Evolutionary conservation across 1,140 invertebrate species (phyloP).

Genomic region (Drosophila erecta): DNA sequence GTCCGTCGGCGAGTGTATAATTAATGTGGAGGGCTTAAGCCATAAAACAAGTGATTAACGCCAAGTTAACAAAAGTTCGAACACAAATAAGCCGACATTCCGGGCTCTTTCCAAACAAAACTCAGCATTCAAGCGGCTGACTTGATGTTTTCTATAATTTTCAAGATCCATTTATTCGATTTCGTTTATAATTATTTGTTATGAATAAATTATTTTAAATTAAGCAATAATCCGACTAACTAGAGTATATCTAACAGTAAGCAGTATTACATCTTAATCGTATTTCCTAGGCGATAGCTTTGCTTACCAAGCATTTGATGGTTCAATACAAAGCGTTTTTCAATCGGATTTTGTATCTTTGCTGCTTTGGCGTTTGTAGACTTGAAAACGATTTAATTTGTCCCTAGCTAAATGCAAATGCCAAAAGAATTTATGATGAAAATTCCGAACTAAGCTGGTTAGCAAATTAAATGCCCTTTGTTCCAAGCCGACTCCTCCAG

Average conservation of each 20-base stretch:
- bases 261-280: constrained; percentile 68
- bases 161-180: constrained; percentile 58
- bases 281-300: constrained; percentile 58
- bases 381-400: constrained; percentile 63
- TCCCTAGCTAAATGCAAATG: constrained; percentile 58
- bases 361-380: constrained; percentile 32
- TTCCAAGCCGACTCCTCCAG: constrained; percentile 50
- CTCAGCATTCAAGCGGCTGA: constrained; percentile 33
- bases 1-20: constrained; percentile 51
- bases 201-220: constrained; percentile 84
- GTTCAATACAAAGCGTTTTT: constrained; percentile 31
- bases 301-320: constrained; percentile 46
- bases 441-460: constrained; percentile 44
- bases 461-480: constrained; percentile 63
- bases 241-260: constrained; percentile 69
- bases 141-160: constrained; percentile 68
- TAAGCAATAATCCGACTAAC: constrained; percentile 80
- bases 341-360: constrained; percentile 37
- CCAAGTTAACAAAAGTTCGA: constrained; percentile 57
- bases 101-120: neutral
- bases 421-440: constrained; percentile 49
- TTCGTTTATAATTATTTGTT: constrained; percentile 35
- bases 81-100: constrained; percentile 37
- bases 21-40: constrained; percentile 54
- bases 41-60: constrained; percentile 71